phyloP scores from a whole-genome alignment of 2,888 invertebrate genomes.

The Pseudococcus viburni region DNA sequence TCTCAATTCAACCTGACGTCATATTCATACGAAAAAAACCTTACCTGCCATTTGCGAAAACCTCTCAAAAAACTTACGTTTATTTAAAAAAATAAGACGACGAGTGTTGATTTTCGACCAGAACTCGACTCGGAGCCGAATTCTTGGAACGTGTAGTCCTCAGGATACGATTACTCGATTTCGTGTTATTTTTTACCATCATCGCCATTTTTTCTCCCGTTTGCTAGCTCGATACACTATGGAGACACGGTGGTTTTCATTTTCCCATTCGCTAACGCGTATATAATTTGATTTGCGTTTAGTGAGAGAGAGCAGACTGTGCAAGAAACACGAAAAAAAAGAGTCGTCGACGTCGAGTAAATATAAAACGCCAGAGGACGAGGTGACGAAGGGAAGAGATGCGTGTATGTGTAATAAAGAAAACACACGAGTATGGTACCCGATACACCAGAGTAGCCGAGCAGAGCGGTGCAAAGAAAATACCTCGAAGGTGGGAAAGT shows the following conservation, averaged over 20 bases:
- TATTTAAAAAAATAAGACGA: not conserved
- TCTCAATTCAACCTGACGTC: not conserved
- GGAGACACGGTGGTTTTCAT: not conserved
- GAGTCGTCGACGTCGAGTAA: not conserved
- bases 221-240: not conserved
- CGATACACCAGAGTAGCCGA: not conserved
- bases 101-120: constrained; percentile 7
- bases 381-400: not conserved
- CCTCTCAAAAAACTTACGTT: not conserved
- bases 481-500: constrained; percentile 17
- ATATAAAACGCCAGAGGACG: not conserved
- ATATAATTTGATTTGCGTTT: constrained; percentile 29
- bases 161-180: not conserved
- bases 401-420: constrained; percentile 22
- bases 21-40: not conserved
- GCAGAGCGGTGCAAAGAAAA: not conserved
- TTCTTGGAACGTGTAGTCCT: not conserved
- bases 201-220: not conserved
- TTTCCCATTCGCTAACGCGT: not conserved
- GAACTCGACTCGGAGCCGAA: not conserved
- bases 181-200: constrained; percentile 12
- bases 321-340: not conserved
- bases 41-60: not conserved
- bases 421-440: not conserved
- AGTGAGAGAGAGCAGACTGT: not conserved